A percentile compares a stretch with the other conserved stretches of the same genome.
phyloP scores from a whole-genome alignment of 2,888 invertebrate species.

The Bedellia somnulentella region DNA sequence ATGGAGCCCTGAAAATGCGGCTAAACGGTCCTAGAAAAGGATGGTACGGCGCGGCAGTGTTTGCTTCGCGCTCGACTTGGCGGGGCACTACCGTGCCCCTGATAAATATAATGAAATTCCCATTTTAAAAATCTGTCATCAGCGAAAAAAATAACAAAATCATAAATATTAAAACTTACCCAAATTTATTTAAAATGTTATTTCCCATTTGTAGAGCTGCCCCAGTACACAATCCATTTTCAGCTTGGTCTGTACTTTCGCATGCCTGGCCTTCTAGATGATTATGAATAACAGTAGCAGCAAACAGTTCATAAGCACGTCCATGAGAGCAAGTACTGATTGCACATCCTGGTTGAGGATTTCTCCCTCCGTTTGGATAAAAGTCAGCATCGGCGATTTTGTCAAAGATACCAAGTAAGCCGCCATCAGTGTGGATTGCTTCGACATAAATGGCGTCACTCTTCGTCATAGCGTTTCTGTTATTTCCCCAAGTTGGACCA shows the following conservation, averaged over 20 bases:
- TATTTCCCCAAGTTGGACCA: slow-evolving; percentile 6
- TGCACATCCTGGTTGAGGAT: slow-evolving; percentile 12
- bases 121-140: too few relatives aligned
- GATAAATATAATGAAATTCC: too few relatives aligned
- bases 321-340: slow-evolving; percentile 12
- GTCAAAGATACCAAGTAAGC: slow-evolving; percentile 13
- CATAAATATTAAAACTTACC: too few relatives aligned
- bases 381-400: slow-evolving; percentile 15
- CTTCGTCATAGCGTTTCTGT: slow-evolving; percentile 9
- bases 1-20: too few relatives aligned
- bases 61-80: too few relatives aligned
- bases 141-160: too few relatives aligned
- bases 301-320: slow-evolving; percentile 11
- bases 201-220: slow-evolving; percentile 10
- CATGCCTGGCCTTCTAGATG: slow-evolving; percentile 10
- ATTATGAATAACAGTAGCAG: slow-evolving; percentile 10
- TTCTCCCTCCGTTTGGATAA: too few relatives aligned
- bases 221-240: slow-evolving; percentile 3
- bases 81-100: too few relatives aligned
- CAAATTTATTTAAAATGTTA: slow-evolving; percentile 10
- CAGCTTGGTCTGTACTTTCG: slow-evolving; percentile 5
- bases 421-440: slow-evolving; percentile 19
- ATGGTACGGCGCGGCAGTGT: too few relatives aligned
- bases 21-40: too few relatives aligned
- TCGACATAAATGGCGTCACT: slow-evolving; percentile 19